Percentiles rank a stretch among this genome's conserved stretches.
Evolutionary conservation across 2,888 invertebrate species (phyloP).

Genomic region (Leptinotarsa peninsularis): DNA sequence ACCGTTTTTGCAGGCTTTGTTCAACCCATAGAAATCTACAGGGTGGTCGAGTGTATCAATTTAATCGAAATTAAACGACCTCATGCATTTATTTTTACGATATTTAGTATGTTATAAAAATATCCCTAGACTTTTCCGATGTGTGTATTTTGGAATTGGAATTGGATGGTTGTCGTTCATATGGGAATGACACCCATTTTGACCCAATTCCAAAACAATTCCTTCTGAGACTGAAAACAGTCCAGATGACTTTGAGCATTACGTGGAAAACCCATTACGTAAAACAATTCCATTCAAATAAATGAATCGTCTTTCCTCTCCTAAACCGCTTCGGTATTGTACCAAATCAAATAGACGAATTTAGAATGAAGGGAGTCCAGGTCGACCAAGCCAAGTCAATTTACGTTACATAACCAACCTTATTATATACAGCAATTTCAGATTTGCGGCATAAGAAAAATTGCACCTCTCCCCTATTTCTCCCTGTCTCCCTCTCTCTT

Average conservation of each 20-base stretch:
- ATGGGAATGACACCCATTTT: too few species aligned
- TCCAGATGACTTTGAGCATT: background rate
- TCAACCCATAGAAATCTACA: too few species aligned
- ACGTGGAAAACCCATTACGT: background rate
- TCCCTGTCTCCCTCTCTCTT: slow-evolving; percentile 53
- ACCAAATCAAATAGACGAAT: slow-evolving; percentile 40
- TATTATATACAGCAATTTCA: slow-evolving; percentile 63
- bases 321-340: background rate
- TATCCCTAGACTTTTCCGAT: too few species aligned
- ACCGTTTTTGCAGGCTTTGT: too few species aligned
- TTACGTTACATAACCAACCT: slow-evolving; percentile 60
- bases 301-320: background rate
- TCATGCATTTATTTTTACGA: too few species aligned
- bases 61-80: too few species aligned
- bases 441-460: slow-evolving; percentile 63
- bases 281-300: background rate
- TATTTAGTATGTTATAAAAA: too few species aligned
- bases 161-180: too few species aligned
- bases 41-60: too few species aligned
- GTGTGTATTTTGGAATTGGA: too few species aligned
- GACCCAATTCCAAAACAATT: too few species aligned
- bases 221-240: too few species aligned
- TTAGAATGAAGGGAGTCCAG: slow-evolving; percentile 39
- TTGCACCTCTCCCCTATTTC: slow-evolving; percentile 59
- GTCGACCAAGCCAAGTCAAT: slow-evolving; percentile 53